Base-by-base conservation (phyloP, 1,140 invertebrate species). In the Drosophila kohkoa region DNA sequence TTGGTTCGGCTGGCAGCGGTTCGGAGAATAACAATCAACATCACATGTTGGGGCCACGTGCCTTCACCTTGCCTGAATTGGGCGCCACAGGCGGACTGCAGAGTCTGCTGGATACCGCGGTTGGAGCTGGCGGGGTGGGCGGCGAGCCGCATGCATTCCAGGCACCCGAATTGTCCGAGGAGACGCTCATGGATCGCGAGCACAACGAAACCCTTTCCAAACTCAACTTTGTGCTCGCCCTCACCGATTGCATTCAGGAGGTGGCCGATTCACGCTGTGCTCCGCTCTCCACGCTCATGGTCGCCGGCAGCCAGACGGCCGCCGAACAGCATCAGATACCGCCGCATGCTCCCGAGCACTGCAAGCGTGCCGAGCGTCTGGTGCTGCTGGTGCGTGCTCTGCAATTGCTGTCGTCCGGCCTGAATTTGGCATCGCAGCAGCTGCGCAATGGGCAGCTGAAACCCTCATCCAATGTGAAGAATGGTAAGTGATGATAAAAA, bases 181-280 rank as follows among this genome's bases (percentile, higher is more conserved):
- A 99, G 93, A 99, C 98, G 16, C 94, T 99, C 15, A 95, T 99
- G 74, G 98, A 98, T 95, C 95, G 96, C 66, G 97, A 98, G 90
- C 98, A 99, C 93, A 98, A 98, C 93, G 97, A 99, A 92, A 98
- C 97, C 4, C 93, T 99, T 76, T 97, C 97, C 1, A 99, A 99
- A 92, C 94, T 99, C 43, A 98, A 98, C 91, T 99, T 99, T 93
- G 97, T 99, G 11, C 93, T 98, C 41, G 97, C 98, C 11, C 93
- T 99, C 11, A 97, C 97, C 55, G 97, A 98, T 77, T 98, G 97
- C 86, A 96, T 99, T 32, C 94, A 98, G 64, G 97, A 98, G 65
- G 94, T 99, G 38, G 97, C 97, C 1, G 94, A 96, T 76, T 95
- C 95, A 7, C 94, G 96, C 67, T 95, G 95, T 25, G 95, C 96